Conservation (phyloP, 2,888 invertebrate genomes). For the Atethmia centrago region DNA sequence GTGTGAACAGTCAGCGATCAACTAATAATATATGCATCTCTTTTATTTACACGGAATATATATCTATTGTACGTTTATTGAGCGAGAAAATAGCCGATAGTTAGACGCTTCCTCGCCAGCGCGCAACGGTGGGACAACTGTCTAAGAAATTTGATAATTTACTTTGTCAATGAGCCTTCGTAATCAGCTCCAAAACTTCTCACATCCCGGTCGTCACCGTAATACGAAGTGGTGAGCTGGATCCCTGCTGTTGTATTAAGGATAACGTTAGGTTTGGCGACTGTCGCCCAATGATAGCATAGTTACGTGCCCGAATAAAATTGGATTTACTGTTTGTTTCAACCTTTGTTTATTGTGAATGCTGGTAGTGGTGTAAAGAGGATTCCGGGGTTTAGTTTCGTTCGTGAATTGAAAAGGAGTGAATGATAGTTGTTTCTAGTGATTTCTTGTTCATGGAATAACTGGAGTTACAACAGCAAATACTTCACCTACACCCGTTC, state of each 20-base stretch:
- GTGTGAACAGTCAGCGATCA: no score
- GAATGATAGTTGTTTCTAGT: not conserved
- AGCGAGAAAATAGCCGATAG: no score
- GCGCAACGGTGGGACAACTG: no score
- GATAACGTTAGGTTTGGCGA: slow-evolving; percentile 53
- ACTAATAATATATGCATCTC: no score
- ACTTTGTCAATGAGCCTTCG: not conserved
- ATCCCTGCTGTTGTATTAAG: slow-evolving; percentile 40
- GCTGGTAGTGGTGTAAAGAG: not conserved
- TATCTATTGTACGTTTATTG: no score
- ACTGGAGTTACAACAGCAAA: not conserved
- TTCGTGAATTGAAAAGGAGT: slow-evolving; percentile 14
- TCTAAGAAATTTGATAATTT: not conserved
- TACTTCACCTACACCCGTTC: no score
- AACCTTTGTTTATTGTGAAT: slow-evolving; percentile 29
- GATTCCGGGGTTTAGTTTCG: not conserved
- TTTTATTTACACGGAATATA: no score
- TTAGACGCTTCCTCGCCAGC: no score
- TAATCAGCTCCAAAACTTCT: slow-evolving; percentile 19
- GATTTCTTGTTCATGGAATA: not conserved
- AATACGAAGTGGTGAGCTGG: slow-evolving; percentile 39
- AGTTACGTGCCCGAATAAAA: slow-evolving; percentile 55
- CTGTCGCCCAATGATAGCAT: slow-evolving; percentile 62
- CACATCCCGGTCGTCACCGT: slow-evolving; percentile 8
- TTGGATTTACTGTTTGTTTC: slow-evolving; percentile 53